phyloP scores from a whole-genome alignment of 2,888 invertebrate species.

The Cryptocephalus moraei region DNA sequence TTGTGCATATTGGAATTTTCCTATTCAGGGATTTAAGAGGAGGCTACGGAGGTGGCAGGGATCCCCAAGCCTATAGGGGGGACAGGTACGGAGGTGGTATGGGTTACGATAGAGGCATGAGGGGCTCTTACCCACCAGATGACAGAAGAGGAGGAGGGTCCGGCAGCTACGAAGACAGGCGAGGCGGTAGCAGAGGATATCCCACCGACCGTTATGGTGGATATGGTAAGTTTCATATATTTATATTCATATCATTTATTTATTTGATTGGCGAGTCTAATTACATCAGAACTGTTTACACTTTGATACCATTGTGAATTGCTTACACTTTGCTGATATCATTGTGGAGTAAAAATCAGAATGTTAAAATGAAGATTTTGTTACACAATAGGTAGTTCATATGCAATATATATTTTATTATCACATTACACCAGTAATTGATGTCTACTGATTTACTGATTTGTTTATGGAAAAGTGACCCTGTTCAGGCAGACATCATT shows the following conservation, averaged over 20 bases:
- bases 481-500: too few relatives aligned
- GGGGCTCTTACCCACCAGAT: slow-evolving; percentile 6
- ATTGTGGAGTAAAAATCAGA: too few relatives aligned
- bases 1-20: slow-evolving; percentile 5
- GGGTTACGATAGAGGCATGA: slow-evolving; percentile 5
- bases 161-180: slow-evolving; percentile 9
- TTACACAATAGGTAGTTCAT: too few relatives aligned
- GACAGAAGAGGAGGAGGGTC: slow-evolving; percentile 15
- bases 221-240: slow-evolving; percentile 1
- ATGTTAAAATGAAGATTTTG: too few relatives aligned
- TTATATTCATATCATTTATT: too few relatives aligned
- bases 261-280: background rate
- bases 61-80: slow-evolving; percentile 12
- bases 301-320: too few relatives aligned
- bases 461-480: too few relatives aligned
- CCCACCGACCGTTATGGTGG: slow-evolving; percentile 2
- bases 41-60: slow-evolving; percentile 17
- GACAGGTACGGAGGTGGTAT: slow-evolving; percentile 9
- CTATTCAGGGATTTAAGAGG: slow-evolving; percentile 17
- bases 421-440: too few relatives aligned
- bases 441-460: too few relatives aligned
- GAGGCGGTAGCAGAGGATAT: slow-evolving; percentile 4
- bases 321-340: too few relatives aligned
- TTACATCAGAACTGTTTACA: too few relatives aligned
- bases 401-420: too few relatives aligned